Conservation (phyloP, 2,113 vertebrate species). For the Pollimyrus isidori region DNA sequence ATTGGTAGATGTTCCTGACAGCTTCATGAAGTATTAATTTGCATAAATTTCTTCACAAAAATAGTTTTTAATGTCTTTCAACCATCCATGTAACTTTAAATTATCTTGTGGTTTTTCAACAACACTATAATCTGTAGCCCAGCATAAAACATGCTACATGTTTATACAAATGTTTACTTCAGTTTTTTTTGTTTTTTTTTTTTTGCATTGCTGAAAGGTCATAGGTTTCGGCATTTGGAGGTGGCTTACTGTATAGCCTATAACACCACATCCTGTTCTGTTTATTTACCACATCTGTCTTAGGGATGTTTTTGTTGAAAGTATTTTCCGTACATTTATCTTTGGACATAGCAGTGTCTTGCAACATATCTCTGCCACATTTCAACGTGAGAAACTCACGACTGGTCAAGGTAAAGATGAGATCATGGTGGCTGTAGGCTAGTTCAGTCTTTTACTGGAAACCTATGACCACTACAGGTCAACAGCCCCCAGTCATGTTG, state of each 20-base stretch:
- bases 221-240: neutral
- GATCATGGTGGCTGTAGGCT: too few relatives aligned
- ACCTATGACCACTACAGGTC: too few relatives aligned
- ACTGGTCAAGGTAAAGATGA: too few relatives aligned
- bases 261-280: neutral
- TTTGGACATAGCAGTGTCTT: too few relatives aligned
- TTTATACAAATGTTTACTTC: neutral
- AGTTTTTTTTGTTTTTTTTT: too few relatives aligned
- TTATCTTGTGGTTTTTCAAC: neutral
- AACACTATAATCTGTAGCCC: neutral
- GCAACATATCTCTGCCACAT: too few relatives aligned
- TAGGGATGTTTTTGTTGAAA: neutral
- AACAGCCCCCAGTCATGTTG: too few relatives aligned
- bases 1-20: neutral
- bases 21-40: neutral
- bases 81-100: neutral
- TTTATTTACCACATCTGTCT: neutral
- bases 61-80: neutral
- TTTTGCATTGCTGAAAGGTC: neutral
- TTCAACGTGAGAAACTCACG: too few relatives aligned
- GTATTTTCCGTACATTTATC: neutral
- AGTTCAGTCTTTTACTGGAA: too few relatives aligned
- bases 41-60: neutral
- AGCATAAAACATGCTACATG: neutral
- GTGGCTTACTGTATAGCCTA: neutral